phyloP scores from a whole-genome alignment of 2,888 invertebrate species.

The Arctia plantaginis region DNA sequence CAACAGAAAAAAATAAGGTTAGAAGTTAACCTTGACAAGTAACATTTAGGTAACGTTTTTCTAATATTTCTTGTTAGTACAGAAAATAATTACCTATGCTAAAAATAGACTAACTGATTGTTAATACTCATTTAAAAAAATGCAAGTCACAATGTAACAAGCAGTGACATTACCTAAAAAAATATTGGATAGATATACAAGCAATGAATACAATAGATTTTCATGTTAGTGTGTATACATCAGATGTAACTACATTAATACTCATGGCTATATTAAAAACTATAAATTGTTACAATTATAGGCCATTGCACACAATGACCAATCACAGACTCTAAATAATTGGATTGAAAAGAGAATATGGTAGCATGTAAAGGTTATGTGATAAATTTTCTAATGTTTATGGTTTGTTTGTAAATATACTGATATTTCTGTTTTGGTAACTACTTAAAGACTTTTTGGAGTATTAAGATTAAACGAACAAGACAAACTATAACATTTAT shows the following conservation, averaged over 20 bases:
- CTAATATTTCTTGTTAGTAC: slow-evolving; percentile 17
- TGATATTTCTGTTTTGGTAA: slow-evolving; percentile 19
- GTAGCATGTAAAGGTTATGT: slow-evolving; percentile 44
- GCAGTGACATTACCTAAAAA: background rate
- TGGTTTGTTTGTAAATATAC: slow-evolving; percentile 48
- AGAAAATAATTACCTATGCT: slow-evolving; percentile 10
- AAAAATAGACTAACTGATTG: slow-evolving; percentile 6
- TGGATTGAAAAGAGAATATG: slow-evolving; percentile 24
- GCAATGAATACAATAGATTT: background rate
- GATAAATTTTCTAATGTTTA: slow-evolving; percentile 25
- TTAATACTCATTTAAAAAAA: slow-evolving; percentile 5
- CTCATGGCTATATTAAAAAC: slow-evolving; percentile 5
- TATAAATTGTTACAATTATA: background rate
- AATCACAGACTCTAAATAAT: background rate
- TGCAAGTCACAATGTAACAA: slow-evolving; percentile 23
- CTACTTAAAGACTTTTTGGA: background rate
- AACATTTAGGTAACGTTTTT: slow-evolving; percentile 15
- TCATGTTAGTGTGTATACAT: background rate
- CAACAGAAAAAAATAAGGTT: background rate
- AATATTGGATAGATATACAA: background rate
- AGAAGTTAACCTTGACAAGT: slow-evolving; percentile 39
- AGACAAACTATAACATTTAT: slow-evolving; percentile 38
- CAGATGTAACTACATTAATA: background rate
- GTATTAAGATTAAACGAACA: slow-evolving; percentile 19
- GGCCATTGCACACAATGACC: background rate